phyloP scores from a whole-genome alignment of 2,797 vertebrate genomes.

The Mastacembelus armatus region DNA sequence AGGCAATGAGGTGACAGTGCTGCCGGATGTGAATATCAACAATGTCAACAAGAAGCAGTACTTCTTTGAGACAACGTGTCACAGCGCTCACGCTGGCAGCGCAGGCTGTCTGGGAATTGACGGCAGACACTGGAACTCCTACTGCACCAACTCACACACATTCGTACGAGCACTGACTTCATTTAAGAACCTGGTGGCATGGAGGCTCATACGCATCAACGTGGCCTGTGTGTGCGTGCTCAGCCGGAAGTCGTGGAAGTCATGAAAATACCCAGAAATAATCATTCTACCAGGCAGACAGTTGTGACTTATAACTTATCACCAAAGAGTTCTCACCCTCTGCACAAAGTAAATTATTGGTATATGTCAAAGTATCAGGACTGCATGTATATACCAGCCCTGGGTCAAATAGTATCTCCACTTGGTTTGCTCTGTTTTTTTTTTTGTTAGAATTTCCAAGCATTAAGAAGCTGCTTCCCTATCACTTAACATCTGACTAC shows the following conservation, averaged over 20 bases:
- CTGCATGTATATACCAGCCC: slow-evolving; percentile 84
- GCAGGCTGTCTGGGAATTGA: slow-evolving; percentile 95
- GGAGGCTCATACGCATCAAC: slow-evolving; percentile 96
- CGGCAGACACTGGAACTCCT: slow-evolving; percentile 96
- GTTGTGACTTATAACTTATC: slow-evolving; percentile 32
- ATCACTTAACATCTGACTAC: not conserved
- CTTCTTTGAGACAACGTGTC: slow-evolving; percentile 98
- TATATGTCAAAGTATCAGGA: slow-evolving; percentile 89
- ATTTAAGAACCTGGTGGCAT: slow-evolving; percentile 92
- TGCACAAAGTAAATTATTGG: slow-evolving; percentile 94
- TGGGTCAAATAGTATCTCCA: slow-evolving; percentile 66
- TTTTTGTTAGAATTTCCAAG: not conserved
- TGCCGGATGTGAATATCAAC: slow-evolving; percentile 95
- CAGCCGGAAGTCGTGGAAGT: slow-evolving; percentile 91
- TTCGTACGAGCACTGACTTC: slow-evolving; percentile 96
- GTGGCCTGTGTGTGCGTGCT: slow-evolving; percentile 97
- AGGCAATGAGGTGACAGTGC: slow-evolving; percentile 94
- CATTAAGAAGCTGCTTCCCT: slow-evolving; percentile 4
- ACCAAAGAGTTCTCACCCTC: slow-evolving; percentile 61
- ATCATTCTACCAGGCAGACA: slow-evolving; percentile 18
- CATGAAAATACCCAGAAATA: slow-evolving; percentile 75
- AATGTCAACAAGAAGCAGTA: slow-evolving; percentile 96
- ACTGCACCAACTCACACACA: slow-evolving; percentile 97
- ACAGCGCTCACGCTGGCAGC: slow-evolving; percentile 80
- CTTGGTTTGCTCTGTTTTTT: not conserved